Evolutionary conservation across 1,140 invertebrate genomes (phyloP), one percentile per base, ranked within the genome.

Genomic region (Whitmania pigra): DNA sequence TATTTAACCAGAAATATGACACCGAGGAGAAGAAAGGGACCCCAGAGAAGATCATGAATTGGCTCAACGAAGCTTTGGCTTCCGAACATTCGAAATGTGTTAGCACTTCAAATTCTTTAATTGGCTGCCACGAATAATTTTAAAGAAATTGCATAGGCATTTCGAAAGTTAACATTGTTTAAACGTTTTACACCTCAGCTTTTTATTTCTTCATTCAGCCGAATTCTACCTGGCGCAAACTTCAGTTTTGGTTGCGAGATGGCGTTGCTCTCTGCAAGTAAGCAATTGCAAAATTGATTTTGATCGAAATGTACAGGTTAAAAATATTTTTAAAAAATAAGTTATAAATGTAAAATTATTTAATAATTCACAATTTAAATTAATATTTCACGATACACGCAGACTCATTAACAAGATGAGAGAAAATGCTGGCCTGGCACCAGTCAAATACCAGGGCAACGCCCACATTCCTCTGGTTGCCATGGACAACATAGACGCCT

Each of bases 261-360:
- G 79, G 79, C 68, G 76, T 78, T 66, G 73, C 76, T 68, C 72
- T 80, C 27, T 79, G 78, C 77, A 79, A 78, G 79, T 80, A 75
- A 78, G 78, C 77, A 67, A 9, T 63, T 15, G 7, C 13, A 63
- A 20, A 9, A 27, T 57, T 2, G 25, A 57, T 57, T 53, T 22
- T 57, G 53, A 73, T 53, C 31, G 31, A 36, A 29, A 67, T 20
- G 43, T 29, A 22, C 40, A 43, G 63, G 13, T 25, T 72, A 40
- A 43, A 22, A 22, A 4, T 22, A 36, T 25, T 2, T n/a, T 68
- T 11, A 11, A 68, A 7, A 36, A 68, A 31, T 29, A 36, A 43
- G 0, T 68, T 36, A 22, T n/a, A 68, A 68, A 29, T 29, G 36
- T 11, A 40, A 0, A 17, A 9, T 40, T 68, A 36, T 18, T 40